Conservation (phyloP, 2,888 invertebrate genomes). For the Mechanitis messenoides region DNA sequence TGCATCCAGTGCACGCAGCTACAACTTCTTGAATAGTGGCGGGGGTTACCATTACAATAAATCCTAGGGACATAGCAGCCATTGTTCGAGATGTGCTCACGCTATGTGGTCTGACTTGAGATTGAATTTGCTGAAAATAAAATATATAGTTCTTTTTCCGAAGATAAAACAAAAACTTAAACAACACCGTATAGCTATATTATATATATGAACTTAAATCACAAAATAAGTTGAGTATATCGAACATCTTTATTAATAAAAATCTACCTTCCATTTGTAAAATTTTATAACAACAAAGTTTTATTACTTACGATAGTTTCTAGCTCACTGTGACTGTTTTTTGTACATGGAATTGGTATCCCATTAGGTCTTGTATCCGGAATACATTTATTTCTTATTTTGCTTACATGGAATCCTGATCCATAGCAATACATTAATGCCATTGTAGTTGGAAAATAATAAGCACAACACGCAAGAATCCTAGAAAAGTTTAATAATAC, state of each 20-base stretch:
- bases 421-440: constrained; percentile 94
- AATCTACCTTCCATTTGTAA: no score
- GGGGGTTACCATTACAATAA: constrained; percentile 93
- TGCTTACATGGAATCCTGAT: constrained; percentile 92
- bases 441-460: constrained; percentile 94
- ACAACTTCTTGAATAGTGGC: constrained; percentile 95
- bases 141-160: not conserved
- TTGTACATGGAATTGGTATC: constrained; percentile 56
- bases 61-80: constrained; percentile 94
- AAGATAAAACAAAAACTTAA: not conserved
- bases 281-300: no score
- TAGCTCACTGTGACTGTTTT: constrained; percentile 50
- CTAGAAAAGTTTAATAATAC: constrained; percentile 57
- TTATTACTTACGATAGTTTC: constrained; percentile 29
- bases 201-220: not conserved
- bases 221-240: no score
- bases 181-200: constrained; percentile 13
- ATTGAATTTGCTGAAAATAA: constrained; percentile 50
- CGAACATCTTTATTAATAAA: no score
- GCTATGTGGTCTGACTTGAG: constrained; percentile 81
- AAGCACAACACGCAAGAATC: constrained; percentile 89
- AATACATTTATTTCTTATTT: constrained; percentile 80
- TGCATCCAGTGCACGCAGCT: constrained; percentile 91
- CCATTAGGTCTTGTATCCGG: constrained; percentile 61
- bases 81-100: constrained; percentile 90